A percentile compares a stretch with the other conserved stretches of the same genome.
These are phyloP conservation scores for Hippocampus mohnikei DNA, from an alignment of 2,113 vertebrate species.

Conservation along the genomic window DNA sequence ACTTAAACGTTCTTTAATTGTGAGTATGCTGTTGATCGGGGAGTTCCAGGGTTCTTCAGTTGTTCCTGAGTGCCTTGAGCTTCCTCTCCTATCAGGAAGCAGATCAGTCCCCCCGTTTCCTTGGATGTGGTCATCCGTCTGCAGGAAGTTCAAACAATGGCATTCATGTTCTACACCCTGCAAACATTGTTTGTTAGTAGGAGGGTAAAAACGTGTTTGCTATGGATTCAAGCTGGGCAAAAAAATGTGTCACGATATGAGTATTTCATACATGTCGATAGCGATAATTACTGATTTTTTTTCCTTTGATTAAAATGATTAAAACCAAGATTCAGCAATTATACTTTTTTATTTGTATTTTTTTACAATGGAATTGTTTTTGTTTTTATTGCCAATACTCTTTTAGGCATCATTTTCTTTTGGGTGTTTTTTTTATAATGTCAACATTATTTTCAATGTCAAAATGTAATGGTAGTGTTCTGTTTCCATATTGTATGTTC, in stretches of 20 bases:
- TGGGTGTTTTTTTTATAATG: too few species aligned
- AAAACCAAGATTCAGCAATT: too few species aligned
- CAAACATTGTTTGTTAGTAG: conserved; percentile 53
- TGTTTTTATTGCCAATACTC: too few species aligned
- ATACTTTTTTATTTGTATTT: too few species aligned
- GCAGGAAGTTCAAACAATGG: conserved; percentile 63
- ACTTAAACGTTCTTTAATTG: conserved; percentile 35
- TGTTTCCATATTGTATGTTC: neutral
- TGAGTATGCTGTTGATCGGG: conserved; percentile 23
- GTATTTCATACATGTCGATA: too few species aligned
- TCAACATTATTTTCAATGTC: too few species aligned
- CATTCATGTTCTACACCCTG: conserved; percentile 45
- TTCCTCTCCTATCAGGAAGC: conserved; percentile 64
- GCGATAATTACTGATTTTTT: too few species aligned
- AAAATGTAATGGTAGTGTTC: neutral
- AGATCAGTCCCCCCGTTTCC: conserved; percentile 47
- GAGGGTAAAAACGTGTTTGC: conserved; percentile 18
- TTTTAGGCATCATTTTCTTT: too few species aligned
- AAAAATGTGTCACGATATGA: too few species aligned
- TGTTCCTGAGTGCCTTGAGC: conserved; percentile 34
- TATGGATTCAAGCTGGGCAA: neutral
- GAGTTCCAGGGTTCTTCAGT: conserved; percentile 47
- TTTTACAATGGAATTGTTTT: too few species aligned
- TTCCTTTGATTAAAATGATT: too few species aligned
- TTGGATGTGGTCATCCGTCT: conserved; percentile 46